Evolutionary conservation across 2,113 vertebrate genomes (phyloP).

Genomic region (Heloderma charlesbogerti): DNA sequence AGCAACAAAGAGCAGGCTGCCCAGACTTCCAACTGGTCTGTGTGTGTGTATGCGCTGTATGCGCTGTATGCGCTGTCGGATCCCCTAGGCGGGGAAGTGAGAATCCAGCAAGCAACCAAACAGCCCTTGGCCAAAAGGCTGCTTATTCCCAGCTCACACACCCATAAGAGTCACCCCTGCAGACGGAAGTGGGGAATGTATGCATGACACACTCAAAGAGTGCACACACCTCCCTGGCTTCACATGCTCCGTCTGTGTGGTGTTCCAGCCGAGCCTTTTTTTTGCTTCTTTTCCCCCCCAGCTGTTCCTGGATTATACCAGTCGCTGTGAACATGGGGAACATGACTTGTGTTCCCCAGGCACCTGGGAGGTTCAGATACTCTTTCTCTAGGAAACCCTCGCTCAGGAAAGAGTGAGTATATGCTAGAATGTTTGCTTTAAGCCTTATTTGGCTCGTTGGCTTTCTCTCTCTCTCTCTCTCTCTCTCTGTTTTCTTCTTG

Average conservation of each 20-base stretch:
- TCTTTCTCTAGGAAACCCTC: conserved; percentile 81
- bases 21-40: no score
- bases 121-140: background rate
- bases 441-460: rapidly evolving
- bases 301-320: background rate
- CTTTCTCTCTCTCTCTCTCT: rapidly evolving
- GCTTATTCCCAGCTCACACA: conserved; percentile 42
- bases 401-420: conserved; percentile 77
- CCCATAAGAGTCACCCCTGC: conserved; percentile 38
- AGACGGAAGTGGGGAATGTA: conserved; percentile 34
- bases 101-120: background rate
- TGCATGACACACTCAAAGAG: background rate
- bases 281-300: background rate
- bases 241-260: background rate
- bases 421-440: rapidly evolving
- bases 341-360: conserved; percentile 77
- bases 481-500: rapidly evolving
- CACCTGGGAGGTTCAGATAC: conserved; percentile 68
- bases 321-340: conserved; percentile 76
- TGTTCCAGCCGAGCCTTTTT: background rate
- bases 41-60: background rate
- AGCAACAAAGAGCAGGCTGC: no score
- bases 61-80: background rate
- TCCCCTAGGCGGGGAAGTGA: background rate
- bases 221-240: background rate